These are phyloP conservation scores for Gastracanthus pulcherrimus DNA, from an alignment of 2,888 invertebrate genomes.

Conservation along the genomic window DNA sequence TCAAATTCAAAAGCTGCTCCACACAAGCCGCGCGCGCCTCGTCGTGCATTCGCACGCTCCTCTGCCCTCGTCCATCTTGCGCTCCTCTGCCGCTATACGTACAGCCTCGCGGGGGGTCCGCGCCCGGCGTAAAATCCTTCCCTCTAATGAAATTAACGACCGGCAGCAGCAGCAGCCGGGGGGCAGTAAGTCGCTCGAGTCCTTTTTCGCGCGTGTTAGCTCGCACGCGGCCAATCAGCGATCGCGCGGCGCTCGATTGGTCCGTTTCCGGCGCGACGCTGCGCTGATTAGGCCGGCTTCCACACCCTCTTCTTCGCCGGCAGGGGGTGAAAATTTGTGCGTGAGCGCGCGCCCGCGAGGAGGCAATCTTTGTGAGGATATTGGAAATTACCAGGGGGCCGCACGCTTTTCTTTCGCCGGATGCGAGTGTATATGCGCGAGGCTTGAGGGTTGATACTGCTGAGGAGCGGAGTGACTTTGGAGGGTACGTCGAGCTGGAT, in stretches of 20 bases:
- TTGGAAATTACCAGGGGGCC: slow-evolving; percentile 36
- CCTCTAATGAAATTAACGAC: slow-evolving; percentile 50
- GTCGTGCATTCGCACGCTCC: not conserved
- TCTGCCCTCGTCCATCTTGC: not conserved
- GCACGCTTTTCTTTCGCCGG: slow-evolving; percentile 8
- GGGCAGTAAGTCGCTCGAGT: not conserved
- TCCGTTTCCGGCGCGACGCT: slow-evolving; percentile 74
- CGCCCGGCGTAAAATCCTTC: not conserved
- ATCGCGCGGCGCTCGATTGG: slow-evolving; percentile 67
- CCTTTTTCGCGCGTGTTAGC: too few relatives aligned
- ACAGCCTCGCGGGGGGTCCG: slow-evolving; percentile 3
- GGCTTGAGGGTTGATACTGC: not conserved
- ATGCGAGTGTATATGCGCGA: not conserved
- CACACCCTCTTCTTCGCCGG: slow-evolving; percentile 66
- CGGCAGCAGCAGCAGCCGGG: not conserved
- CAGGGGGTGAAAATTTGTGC: slow-evolving; percentile 73
- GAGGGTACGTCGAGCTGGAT: not conserved
- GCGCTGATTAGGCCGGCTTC: slow-evolving; percentile 39
- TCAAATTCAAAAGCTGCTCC: not conserved
- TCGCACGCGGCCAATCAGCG: slow-evolving; percentile 8
- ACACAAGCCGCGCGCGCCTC: not conserved
- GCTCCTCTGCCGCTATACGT: too few relatives aligned
- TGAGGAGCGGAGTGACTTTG: not conserved
- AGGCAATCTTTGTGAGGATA: slow-evolving; percentile 39
- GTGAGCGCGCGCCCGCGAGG: slow-evolving; percentile 59